Evolutionary conservation across 1,140 invertebrate genomes (phyloP).

Genomic region (Leucophenga varia): DNA sequence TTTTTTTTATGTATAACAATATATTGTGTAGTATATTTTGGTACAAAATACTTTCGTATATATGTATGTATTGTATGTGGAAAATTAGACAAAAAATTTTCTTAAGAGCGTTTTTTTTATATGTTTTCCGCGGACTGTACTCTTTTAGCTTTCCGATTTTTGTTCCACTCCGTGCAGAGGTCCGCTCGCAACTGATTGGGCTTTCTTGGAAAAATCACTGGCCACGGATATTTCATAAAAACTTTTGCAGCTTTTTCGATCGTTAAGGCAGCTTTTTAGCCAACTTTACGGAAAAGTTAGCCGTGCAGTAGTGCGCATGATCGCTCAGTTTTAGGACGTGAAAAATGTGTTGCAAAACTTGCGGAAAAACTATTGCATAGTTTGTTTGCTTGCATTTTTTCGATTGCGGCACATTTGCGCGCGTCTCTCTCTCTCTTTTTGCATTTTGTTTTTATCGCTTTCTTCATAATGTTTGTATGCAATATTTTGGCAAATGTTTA

Average conservation of each 20-base stretch:
- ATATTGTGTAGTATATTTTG: constrained; percentile 19
- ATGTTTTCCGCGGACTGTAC: constrained; percentile 55
- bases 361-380: neutral
- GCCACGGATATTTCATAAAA: constrained; percentile 30
- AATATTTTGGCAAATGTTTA: too few relatives aligned
- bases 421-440: too few relatives aligned
- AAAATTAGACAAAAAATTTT: constrained; percentile 36
- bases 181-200: constrained; percentile 56
- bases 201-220: constrained; percentile 35
- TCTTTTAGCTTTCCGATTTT: constrained; percentile 45
- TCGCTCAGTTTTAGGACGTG: constrained; percentile 11
- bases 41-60: constrained; percentile 44
- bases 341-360: constrained; percentile 27
- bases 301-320: constrained; percentile 23
- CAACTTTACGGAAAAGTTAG: constrained; percentile 16
- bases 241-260: constrained; percentile 17
- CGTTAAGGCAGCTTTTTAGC: constrained; percentile 32
- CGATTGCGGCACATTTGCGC: too few relatives aligned
- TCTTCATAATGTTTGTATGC: too few relatives aligned
- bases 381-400: too few relatives aligned
- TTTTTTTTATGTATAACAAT: constrained; percentile 31
- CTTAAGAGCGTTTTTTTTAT: too few relatives aligned
- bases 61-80: constrained; percentile 29
- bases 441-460: too few relatives aligned
- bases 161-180: constrained; percentile 57